Evolutionary conservation across 1,140 invertebrate species (phyloP), one percentile per base, ranked within the genome.

Genomic region (Akabosia matsudoensis): DNA sequence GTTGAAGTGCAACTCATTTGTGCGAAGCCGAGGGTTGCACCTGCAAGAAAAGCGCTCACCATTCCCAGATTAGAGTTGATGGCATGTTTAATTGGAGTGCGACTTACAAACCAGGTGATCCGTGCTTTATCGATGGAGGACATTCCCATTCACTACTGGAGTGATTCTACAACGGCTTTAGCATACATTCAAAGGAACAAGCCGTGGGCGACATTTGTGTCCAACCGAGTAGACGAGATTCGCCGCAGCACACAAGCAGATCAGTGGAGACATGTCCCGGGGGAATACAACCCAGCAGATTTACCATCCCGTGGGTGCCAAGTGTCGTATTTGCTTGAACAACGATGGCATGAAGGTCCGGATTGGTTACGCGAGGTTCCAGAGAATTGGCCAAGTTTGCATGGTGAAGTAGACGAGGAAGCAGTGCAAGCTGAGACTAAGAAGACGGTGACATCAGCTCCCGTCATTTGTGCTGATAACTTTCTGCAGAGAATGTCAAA

Each of bases 261-360:
- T 10, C 67, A 84, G 28, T 88, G 86, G 87, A n/a, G 61, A 22
- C 84, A 87, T 77, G 83, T 87, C 0, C 70, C 75, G 7, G 82
- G 84, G 0, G 61, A 74, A 26, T 64, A 84, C 0, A 87, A 88
- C 79, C 84, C 85, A 0, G 85, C 85, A 0, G 86, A 88, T 82
- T 71, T 82, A 0, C 81, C 84, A 0, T 85, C 85, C 3, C 79
- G 86, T 73, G 86, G 86, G 18, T 7, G 79, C n/a, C 24, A 1
- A 3, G 33, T 22, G 7, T 3, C 3, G 10, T 3, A 45, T 18
- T 7, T 72, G 1, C 1, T 72, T 3, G 13, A 51, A n/a, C 26
- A 14, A 4, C 10, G 22, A 14, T 72, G 70, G 70, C 30, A 28
- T 13, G 34, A 72, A 16, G 70, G 70, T 37, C 70, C 70, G 1